These are phyloP conservation scores for Caenorhabditis sp. DNA, from an alignment of 2,888 invertebrate genomes.

Conservation along the genomic window DNA sequence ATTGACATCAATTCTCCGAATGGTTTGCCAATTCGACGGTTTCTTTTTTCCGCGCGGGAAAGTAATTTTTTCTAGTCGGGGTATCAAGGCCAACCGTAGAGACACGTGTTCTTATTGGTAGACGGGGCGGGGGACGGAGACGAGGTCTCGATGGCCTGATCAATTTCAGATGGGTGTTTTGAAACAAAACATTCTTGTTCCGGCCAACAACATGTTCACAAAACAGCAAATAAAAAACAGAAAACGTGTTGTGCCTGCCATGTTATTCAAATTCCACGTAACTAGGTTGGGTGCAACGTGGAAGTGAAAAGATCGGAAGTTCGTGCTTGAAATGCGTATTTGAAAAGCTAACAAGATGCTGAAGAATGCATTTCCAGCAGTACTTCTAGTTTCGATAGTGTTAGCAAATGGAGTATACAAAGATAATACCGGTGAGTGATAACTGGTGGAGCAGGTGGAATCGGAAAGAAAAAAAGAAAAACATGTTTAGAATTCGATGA, in stretches of 20 bases:
- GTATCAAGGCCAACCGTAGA: background rate
- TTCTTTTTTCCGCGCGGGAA: background rate
- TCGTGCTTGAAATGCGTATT: too few relatives aligned
- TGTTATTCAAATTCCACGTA: too few relatives aligned
- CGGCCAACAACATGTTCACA: too few relatives aligned
- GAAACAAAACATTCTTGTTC: too few relatives aligned
- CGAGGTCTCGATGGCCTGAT: background rate
- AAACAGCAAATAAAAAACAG: background rate
- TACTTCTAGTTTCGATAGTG: conserved; percentile 2
- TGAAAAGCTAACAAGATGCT: background rate
- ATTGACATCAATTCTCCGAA: conserved; percentile 24
- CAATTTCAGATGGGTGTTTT: too few relatives aligned
- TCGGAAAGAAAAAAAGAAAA: background rate
- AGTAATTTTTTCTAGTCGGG: background rate
- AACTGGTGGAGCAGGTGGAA: too few relatives aligned
- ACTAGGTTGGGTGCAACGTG: too few relatives aligned
- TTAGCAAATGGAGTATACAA: conserved; percentile 4
- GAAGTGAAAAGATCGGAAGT: too few relatives aligned
- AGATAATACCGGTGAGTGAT: conserved; percentile 2
- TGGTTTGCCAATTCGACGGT: conserved; percentile 26
- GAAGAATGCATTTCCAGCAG: background rate
- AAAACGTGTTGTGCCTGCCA: too few relatives aligned
- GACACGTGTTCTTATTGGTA: conserved; percentile 1
- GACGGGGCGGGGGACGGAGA: background rate
- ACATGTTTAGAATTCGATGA: conserved; percentile 30